phyloP scores from a whole-genome alignment of 2,797 vertebrate species.

The Naso thynnoides region DNA sequence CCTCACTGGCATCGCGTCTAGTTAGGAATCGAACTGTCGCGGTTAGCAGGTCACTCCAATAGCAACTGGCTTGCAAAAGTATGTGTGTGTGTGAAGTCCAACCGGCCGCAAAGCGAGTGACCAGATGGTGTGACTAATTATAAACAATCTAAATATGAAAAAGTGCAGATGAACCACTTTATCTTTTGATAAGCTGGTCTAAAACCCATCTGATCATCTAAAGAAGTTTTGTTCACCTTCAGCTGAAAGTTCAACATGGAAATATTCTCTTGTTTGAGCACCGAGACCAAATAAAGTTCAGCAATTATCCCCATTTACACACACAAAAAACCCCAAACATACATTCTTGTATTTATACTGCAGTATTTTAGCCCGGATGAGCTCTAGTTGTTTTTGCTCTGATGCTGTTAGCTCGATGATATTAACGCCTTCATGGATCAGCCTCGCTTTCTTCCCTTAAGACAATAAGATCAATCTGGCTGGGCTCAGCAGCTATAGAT shows the following conservation, averaged over 20 bases:
- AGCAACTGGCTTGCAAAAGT: too few relatives aligned
- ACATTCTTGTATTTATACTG: not conserved
- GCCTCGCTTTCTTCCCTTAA: conserved; percentile 57
- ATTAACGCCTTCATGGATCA: conserved; percentile 48
- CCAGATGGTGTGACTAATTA: too few relatives aligned
- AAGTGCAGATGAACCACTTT: not conserved
- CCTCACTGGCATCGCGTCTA: too few relatives aligned
- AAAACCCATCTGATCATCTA: not conserved
- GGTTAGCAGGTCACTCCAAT: too few relatives aligned
- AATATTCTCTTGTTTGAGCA: not conserved
- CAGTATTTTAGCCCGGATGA: conserved; percentile 18
- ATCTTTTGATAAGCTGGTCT: not conserved
- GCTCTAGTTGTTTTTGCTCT: conserved; percentile 45
- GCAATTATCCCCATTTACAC: not conserved
- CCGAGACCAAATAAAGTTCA: not conserved
- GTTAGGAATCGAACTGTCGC: too few relatives aligned
- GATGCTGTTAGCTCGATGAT: conserved; percentile 46
- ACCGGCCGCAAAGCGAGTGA: too few relatives aligned
- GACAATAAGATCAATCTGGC: conserved; percentile 61
- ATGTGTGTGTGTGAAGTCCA: too few relatives aligned
- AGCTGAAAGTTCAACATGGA: not conserved
- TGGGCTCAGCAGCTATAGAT: conserved; percentile 52
- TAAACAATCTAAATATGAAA: too few relatives aligned
- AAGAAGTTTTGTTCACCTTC: not conserved
- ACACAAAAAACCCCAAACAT: not conserved